These are phyloP conservation scores for Acyrthosiphon pisum DNA, from an alignment of 1,140 invertebrate genomes.

Conservation along the genomic window DNA sequence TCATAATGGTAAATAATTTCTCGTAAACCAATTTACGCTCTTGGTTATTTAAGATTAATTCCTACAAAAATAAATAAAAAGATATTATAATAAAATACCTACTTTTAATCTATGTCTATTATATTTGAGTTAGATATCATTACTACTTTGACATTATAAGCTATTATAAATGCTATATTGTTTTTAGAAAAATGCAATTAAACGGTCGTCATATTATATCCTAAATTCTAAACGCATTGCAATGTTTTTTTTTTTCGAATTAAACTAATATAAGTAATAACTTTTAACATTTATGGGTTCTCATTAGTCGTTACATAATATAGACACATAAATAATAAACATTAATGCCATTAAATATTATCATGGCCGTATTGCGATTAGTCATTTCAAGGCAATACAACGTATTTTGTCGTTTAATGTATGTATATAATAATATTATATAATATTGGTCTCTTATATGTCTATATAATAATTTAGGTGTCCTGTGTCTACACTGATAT, in stretches of 20 bases:
- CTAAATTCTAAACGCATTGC: not conserved
- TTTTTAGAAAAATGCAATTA: not conserved
- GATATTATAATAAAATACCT: not conserved
- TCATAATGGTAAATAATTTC: not conserved
- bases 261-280: not conserved
- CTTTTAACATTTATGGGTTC: not conserved
- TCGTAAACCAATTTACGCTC: not conserved
- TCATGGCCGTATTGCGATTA: not conserved
- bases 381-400: not conserved
- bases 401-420: not conserved
- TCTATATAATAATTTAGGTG: not conserved
- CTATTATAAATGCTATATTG: not conserved
- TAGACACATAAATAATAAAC: not conserved
- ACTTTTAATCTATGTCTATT: not conserved
- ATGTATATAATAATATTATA: not conserved
- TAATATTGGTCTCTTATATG: not conserved
- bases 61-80: not conserved
- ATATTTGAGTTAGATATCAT: constrained; percentile 3
- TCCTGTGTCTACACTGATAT: not conserved
- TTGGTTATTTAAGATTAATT: constrained; percentile 2
- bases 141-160: not conserved
- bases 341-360: constrained; percentile 16
- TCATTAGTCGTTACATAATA: not conserved
- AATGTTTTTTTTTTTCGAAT: not conserved
- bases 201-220: not conserved